Percentiles rank a stretch among this genome's conserved stretches.
Conservation (phyloP, 2,888 invertebrate genomes). For the Cistogaster globosa region DNA sequence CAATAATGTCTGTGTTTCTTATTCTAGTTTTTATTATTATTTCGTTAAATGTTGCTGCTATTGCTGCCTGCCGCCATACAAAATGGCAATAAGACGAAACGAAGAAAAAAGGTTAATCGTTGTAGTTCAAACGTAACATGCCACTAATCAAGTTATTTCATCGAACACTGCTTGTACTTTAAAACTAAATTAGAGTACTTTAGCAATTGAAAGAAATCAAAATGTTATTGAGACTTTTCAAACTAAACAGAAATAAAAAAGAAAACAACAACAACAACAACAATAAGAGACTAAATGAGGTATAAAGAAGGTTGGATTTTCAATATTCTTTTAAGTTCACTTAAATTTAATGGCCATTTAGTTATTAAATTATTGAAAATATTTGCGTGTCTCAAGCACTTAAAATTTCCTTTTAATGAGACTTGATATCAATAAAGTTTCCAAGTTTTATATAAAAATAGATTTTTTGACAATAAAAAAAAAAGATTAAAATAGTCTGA, state of each 20-base stretch:
- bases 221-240: conserved; percentile 51
- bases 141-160: conserved; percentile 70
- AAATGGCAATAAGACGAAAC: conserved; percentile 43
- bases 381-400: conserved; percentile 27
- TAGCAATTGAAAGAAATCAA: conserved; percentile 38
- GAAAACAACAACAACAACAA: neutral
- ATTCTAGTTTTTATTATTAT: conserved; percentile 26
- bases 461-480: too few relatives aligned
- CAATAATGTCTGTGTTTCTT: conserved; percentile 55
- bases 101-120: conserved; percentile 67
- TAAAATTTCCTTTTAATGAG: conserved; percentile 1
- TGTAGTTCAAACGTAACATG: conserved; percentile 65
- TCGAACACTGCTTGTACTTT: conserved; percentile 40
- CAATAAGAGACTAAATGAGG: neutral
- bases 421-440: conserved; percentile 3
- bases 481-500: too few relatives aligned
- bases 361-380: conserved; percentile 7
- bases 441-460: neutral
- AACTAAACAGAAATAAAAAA: conserved; percentile 8
- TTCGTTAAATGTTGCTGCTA: conserved; percentile 19
- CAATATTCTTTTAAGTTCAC: neutral
- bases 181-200: conserved; percentile 39
- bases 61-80: neutral
- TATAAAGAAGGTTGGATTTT: neutral
- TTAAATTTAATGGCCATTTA: conserved; percentile 30